These are phyloP conservation scores for Yasuhikotakia modesta DNA, from an alignment of 2,797 vertebrate genomes.

Conservation along the genomic window DNA sequence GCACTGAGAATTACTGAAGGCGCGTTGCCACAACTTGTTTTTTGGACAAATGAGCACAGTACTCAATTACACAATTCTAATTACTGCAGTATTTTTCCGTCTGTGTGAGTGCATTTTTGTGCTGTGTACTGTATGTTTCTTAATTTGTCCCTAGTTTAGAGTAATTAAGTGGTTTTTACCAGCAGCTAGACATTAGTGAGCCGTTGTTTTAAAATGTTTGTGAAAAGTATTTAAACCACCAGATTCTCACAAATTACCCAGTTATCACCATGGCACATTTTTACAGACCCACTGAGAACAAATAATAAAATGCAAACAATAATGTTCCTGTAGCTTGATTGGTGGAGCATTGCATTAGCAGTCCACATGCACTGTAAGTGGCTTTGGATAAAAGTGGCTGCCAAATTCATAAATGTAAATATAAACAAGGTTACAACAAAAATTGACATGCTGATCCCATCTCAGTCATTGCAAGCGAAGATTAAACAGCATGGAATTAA, in stretches of 20 bases:
- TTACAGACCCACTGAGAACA: not conserved
- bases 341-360: too few relatives aligned
- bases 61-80: constrained; percentile 46
- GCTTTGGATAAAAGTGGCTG: too few relatives aligned
- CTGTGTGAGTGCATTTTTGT: constrained; percentile 24
- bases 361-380: too few relatives aligned
- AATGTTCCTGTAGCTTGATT: too few relatives aligned
- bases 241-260: not conserved
- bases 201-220: not conserved
- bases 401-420: too few relatives aligned
- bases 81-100: constrained; percentile 37
- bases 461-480: not conserved
- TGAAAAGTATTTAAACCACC: constrained; percentile 1
- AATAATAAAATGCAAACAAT: too few relatives aligned
- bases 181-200: constrained; percentile 10
- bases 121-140: constrained; percentile 24
- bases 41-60: constrained; percentile 50
- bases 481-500: constrained; percentile 1
- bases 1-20: not conserved
- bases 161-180: constrained; percentile 32
- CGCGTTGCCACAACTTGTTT: constrained; percentile 17
- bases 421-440: not conserved
- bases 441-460: not conserved
- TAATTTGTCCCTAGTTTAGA: constrained; percentile 26
- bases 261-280: not conserved